Percentiles rank a stretch among this genome's conserved stretches.
These are phyloP conservation scores for Eidolon dupreanum DNA, from an alignment of 2,797 vertebrate species.

Conservation along the genomic window DNA sequence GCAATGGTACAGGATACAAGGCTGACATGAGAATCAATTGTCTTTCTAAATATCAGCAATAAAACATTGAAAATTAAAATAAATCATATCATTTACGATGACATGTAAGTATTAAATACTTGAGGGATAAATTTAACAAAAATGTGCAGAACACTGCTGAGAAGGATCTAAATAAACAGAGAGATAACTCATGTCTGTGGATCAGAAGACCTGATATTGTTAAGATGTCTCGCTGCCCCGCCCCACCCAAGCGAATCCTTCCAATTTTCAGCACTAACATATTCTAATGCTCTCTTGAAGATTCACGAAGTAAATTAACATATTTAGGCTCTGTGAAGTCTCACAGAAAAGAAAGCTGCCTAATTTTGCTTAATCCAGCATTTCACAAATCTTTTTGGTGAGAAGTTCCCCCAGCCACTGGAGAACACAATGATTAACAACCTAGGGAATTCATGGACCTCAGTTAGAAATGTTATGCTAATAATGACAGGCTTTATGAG, in stretches of 20 bases:
- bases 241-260: not conserved
- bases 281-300: not conserved
- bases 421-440: not conserved
- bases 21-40: not conserved
- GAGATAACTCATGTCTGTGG: not conserved
- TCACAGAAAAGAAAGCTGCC: not conserved
- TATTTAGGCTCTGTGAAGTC: slow-evolving; percentile 12
- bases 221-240: not conserved
- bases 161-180: not conserved
- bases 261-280: not conserved
- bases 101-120: not conserved
- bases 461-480: not conserved
- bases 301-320: not conserved
- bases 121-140: slow-evolving; percentile 6
- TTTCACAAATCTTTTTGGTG: not conserved
- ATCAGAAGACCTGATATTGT: not conserved
- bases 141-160: not conserved
- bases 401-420: not conserved
- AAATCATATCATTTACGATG: not conserved
- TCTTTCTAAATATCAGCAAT: slow-evolving; percentile 8
- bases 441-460: not conserved
- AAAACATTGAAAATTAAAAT: not conserved
- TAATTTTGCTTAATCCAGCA: slow-evolving; percentile 21
- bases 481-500: not conserved
- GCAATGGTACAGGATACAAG: not conserved